phyloP scores from a whole-genome alignment of 2,888 invertebrate genomes.

The Dryomyza anilis region DNA sequence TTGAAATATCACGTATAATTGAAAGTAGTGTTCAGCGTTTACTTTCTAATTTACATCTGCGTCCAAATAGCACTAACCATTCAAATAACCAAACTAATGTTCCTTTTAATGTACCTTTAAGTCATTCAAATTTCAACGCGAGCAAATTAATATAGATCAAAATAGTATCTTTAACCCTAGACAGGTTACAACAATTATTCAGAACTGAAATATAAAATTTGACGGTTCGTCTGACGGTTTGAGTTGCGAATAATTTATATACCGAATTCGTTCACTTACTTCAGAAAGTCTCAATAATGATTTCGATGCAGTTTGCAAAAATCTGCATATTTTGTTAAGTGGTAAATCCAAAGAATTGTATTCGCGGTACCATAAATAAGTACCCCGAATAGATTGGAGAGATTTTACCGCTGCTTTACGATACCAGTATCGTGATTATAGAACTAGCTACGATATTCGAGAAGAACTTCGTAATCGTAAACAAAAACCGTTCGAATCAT shows the following conservation, averaged over 20 bases:
- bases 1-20: background rate
- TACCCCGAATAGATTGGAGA: constrained; percentile 4
- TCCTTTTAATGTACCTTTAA: too few species aligned
- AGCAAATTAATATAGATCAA: too few species aligned
- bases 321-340: constrained; percentile 4
- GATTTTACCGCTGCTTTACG: constrained; percentile 9
- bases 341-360: constrained; percentile 15
- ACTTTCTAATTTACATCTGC: background rate
- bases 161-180: background rate
- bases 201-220: background rate
- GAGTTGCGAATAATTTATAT: background rate
- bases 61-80: background rate
- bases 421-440: too few species aligned
- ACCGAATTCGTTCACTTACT: background rate
- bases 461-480: constrained; percentile 9
- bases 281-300: background rate
- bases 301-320: too few species aligned
- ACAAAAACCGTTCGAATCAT: too few species aligned
- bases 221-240: background rate
- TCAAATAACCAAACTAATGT: background rate
- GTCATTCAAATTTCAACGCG: too few species aligned
- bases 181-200: background rate
- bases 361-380: constrained; percentile 19
- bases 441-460: too few species aligned
- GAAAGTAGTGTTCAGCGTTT: background rate